These are phyloP conservation scores for Melinaea menophilus DNA, from an alignment of 2,888 invertebrate species.

Conservation along the genomic window DNA sequence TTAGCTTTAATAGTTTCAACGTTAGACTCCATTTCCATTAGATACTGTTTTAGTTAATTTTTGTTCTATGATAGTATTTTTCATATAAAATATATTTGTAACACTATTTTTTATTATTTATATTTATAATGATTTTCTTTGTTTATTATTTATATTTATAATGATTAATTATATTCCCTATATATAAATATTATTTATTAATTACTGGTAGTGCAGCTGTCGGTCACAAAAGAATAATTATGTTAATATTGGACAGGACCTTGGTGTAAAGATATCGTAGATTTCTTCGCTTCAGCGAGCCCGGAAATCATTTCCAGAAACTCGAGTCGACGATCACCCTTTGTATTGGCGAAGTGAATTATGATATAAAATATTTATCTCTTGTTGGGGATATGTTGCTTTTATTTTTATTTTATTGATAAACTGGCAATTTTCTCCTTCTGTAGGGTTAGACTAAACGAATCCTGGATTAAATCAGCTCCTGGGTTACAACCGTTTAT, in stretches of 20 bases:
- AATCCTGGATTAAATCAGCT: no score
- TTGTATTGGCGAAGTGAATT: conserved; percentile 68
- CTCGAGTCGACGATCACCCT: conserved; percentile 57
- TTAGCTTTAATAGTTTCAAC: conserved; percentile 48
- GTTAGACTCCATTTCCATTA: conserved; percentile 51
- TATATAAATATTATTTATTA: no score
- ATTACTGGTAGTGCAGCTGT: no score
- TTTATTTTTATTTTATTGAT: conserved; percentile 62
- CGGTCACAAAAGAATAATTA: no score
- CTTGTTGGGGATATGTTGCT: conserved; percentile 63
- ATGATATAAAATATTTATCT: conserved; percentile 63
- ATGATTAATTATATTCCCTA: no score
- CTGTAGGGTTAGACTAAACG: conserved; percentile 28
- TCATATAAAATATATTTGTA: background rate
- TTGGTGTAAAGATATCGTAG: no score
- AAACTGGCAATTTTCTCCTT: conserved; percentile 60
- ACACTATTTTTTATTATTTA: conserved; percentile 54
- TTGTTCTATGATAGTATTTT: conserved; percentile 37
- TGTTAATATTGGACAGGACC: no score
- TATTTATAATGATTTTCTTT: conserved; percentile 13
- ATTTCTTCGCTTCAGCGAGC: conserved; percentile 30
- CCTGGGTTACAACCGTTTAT: no score
- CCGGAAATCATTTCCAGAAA: conserved; percentile 56
- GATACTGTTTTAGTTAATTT: conserved; percentile 64
- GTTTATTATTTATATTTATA: background rate